These are phyloP conservation scores for Polypterus senegalus DNA, from an alignment of 2,113 vertebrate species.

Conservation along the genomic window DNA sequence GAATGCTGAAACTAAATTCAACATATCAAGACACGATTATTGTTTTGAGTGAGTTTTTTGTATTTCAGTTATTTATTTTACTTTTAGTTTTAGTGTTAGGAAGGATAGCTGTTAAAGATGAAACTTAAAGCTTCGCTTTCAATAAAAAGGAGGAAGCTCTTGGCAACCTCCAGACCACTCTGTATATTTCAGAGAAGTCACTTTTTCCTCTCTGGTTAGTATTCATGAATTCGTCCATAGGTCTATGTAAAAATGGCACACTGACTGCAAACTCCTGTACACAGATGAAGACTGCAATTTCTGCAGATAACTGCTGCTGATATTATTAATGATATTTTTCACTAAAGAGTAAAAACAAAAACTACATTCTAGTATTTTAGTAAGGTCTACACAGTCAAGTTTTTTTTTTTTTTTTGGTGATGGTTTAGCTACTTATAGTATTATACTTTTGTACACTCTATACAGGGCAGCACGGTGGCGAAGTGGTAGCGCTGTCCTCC, in stretches of 20 bases:
- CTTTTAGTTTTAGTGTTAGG: background rate
- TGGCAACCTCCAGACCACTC: slow-evolving; percentile 32
- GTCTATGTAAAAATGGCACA: background rate
- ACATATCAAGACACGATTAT: slow-evolving; percentile 63
- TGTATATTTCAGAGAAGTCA: slow-evolving; percentile 28
- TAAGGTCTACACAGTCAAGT: no score
- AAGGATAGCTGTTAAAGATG: slow-evolving; percentile 5
- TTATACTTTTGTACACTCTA: no score
- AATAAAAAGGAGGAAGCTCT: slow-evolving; percentile 22
- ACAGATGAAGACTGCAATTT: no score
- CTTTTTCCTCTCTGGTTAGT: slow-evolving; percentile 19
- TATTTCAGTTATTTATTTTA: slow-evolving; percentile 10
- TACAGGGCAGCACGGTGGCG: no score
- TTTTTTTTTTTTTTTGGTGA: no score
- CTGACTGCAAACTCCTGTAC: no score
- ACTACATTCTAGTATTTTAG: no score
- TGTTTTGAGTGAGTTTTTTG: slow-evolving; percentile 41
- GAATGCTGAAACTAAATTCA: slow-evolving; percentile 58
- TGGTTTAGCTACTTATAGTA: no score
- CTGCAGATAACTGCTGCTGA: no score
- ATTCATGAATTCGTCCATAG: slow-evolving; percentile 12
- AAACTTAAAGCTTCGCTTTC: slow-evolving; percentile 34
- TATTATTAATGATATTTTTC: no score
- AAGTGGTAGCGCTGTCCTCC: no score
- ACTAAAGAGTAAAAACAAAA: no score